Evolutionary conservation across 2,113 vertebrate genomes (phyloP).

Genomic region (Zosterops japonicus): DNA sequence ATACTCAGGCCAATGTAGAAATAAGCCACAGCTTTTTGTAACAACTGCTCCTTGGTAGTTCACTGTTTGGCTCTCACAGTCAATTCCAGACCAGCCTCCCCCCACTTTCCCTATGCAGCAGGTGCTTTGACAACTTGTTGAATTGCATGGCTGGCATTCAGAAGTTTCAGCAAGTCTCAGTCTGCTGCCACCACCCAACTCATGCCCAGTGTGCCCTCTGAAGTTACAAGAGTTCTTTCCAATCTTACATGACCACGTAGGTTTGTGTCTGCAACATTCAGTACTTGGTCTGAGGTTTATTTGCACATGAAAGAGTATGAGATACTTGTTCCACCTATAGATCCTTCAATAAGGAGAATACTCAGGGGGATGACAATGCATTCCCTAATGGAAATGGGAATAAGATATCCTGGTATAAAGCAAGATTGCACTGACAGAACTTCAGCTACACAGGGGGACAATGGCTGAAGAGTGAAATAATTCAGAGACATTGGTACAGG

Average conservation of each 20-base stretch:
- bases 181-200: not conserved
- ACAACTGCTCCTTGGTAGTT: not conserved
- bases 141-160: not conserved
- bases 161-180: not conserved
- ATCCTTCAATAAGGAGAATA: not conserved
- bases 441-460: not conserved
- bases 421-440: not conserved
- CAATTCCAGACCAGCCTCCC: not conserved
- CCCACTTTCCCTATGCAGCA: not conserved
- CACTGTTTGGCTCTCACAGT: not conserved
- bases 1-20: not conserved
- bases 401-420: not conserved
- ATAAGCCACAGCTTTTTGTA: not conserved
- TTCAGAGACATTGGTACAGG: not conserved
- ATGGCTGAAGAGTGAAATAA: not conserved
- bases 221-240: not conserved
- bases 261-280: not conserved
- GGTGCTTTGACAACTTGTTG: not conserved
- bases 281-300: not conserved
- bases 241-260: fast-evolving
- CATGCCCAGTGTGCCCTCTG: not conserved
- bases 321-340: not conserved
- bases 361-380: not conserved
- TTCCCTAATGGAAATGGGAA: not conserved
- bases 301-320: not conserved